Base-by-base conservation (phyloP, 2,797 vertebrate genomes). In the Rhinichthys osculus region DNA sequence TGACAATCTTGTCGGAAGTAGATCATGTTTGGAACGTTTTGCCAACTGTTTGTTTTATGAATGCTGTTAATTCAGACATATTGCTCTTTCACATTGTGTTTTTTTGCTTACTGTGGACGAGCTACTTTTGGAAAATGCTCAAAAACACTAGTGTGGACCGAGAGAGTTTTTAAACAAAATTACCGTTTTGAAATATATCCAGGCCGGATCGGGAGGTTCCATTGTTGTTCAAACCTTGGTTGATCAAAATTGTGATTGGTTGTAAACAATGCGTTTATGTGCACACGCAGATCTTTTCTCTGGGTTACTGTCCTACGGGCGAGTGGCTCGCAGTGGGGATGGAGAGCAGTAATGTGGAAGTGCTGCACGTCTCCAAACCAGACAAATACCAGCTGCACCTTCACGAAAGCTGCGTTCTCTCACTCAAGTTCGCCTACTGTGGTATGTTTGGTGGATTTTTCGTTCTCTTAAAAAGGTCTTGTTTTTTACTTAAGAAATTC, bases 381-480 rank as follows among this genome's bases (percentile, higher is more conserved):
- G 98, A 99, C 94, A 99, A 99, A 87, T 99, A 99, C 92, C 97
- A 99, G 95, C 96, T 99, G 85, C 98, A 98, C 92, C 96, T 99
- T 85, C 98, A 99, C 0, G 98, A 99, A 93, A 99, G 97, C 96
- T 99, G 98, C 0, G 98, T 99, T 85, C 97, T 99, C 9, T 99
- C 98, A 2, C 97, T 99, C 88, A 99, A 98, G 90, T 99, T 99
- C 0, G 98, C 98, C 92, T 98, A 97, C 93, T 98, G 97, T 1
- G 97, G 98, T 98, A 87, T 93, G 96, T 50, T 64, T 30, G n/a
- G 21, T 30, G 62, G 62, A 66, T 7, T 33, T 33, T 66, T 40
- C 17, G 19, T 38, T 11, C 3, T 0, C 9, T 52, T 33, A 52
- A 73, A 42, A 40, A 10, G 7, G 7, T 21, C 6, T n/a, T 6